Evolutionary conservation across 2,797 vertebrate species (phyloP).

Genomic region (Perodicticus potto): DNA sequence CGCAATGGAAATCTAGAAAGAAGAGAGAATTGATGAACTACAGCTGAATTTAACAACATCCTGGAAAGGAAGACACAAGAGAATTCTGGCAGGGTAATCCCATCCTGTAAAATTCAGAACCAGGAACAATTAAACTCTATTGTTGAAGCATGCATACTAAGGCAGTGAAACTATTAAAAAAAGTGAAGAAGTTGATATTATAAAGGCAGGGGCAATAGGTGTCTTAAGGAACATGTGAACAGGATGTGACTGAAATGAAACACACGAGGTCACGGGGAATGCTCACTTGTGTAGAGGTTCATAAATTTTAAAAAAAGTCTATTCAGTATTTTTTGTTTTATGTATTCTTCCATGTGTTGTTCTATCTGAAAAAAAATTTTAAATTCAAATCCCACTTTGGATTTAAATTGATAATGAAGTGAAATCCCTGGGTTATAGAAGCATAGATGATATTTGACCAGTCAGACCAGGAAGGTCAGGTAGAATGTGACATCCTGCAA

Average conservation of each 20-base stretch:
- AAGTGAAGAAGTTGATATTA: neutral
- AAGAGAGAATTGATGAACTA: neutral
- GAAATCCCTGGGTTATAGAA: neutral
- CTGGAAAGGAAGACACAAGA: neutral
- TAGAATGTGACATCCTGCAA: neutral
- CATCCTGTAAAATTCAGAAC: neutral
- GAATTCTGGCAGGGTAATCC: neutral
- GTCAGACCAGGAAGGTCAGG: neutral
- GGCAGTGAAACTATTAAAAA: neutral
- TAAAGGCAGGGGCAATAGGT: neutral
- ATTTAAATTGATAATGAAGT: slow-evolving; percentile 24
- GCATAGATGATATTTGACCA: neutral
- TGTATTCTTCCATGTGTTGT: neutral
- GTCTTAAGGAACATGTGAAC: neutral
- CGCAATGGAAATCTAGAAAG: neutral
- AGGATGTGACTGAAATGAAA: neutral
- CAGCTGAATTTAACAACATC: neutral
- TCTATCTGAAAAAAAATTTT: neutral
- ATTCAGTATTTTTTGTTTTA: neutral
- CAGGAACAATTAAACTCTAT: neutral
- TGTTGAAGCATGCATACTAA: neutral
- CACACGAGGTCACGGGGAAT: rapidly evolving
- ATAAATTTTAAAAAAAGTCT: neutral
- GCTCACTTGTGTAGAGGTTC: neutral
- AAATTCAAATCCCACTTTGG: neutral